These are phyloP conservation scores for Archivesica marissinica DNA, from an alignment of 1,140 invertebrate genomes.

Conservation along the genomic window DNA sequence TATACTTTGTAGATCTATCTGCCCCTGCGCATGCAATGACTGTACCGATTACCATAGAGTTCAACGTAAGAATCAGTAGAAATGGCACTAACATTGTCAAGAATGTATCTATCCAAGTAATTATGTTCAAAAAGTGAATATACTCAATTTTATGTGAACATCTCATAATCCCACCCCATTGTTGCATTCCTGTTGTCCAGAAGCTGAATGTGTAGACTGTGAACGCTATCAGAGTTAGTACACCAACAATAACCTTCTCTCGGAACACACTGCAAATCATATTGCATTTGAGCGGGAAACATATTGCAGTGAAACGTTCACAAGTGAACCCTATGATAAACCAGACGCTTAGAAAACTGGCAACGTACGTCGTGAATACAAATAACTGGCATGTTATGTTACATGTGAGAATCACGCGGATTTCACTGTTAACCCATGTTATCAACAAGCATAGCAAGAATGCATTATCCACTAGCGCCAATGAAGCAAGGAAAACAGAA, in stretches of 20 bases:
- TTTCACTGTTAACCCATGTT: constrained; percentile 30
- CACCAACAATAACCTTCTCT: constrained; percentile 34
- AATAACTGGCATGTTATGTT: constrained; percentile 70
- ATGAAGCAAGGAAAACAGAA: constrained; percentile 23
- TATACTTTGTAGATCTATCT: too few relatives aligned
- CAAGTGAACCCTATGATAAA: constrained; percentile 78
- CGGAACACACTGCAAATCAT: constrained; percentile 70
- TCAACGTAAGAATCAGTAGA: constrained; percentile 86
- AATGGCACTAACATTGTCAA: constrained; percentile 85
- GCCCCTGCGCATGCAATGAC: not conserved
- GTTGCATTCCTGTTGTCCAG: constrained; percentile 18
- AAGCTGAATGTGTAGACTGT: constrained; percentile 63
- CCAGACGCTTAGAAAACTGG: constrained; percentile 78
- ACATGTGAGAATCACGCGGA: not conserved
- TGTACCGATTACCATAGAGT: constrained; percentile 65
- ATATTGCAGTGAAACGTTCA: constrained; percentile 79
- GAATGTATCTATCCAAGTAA: constrained; percentile 86
- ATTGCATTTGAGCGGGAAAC: constrained; percentile 74
- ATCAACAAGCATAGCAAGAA: constrained; percentile 4
- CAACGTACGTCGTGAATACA: constrained; percentile 72
- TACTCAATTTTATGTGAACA: constrained; percentile 28
- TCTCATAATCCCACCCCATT: not conserved
- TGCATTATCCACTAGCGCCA: constrained; percentile 15
- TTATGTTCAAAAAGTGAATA: constrained; percentile 83
- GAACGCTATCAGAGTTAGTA: constrained; percentile 53